Base-by-base conservation (phyloP, 2,113 vertebrate genomes). In the Sardina pilchardus region DNA sequence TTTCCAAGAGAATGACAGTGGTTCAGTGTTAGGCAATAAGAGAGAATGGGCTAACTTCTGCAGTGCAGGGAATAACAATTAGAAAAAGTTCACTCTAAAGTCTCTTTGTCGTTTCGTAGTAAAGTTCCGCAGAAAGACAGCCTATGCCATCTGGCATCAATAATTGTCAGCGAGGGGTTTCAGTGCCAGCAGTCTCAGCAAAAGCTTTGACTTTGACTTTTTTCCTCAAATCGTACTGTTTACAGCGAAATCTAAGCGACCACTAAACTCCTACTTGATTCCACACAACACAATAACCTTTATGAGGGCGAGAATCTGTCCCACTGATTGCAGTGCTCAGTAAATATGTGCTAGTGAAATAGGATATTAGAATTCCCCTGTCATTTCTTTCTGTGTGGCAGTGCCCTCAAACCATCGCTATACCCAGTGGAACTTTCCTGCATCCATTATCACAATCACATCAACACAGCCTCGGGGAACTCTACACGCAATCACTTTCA, bases 131-230 rank as follows among this genome's bases (percentile, higher is more conserved):
- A 12, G 30, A 78, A 34, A 36, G 12, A 78, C 26, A 78, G 9
- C 1, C 14, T 26, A 14, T 78, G 34, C 30, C 71, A 78, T 36
- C 71, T 36, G 34, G 71, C 21, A 78, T 16, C 34, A 45, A 63
- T 84, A 84, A 85, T 71, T 87, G 86, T 83, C 81, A 81, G 85
- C 82, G 44, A 82, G 84, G 67, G 81, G 26, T 67, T 59, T 50
- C 87, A 86, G 85, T 86, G 80, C 82, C 75, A 83, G 71, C 53
- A 84, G 82, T 85, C 63, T 85, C 82, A 80, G 84, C 67, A 87
- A 83, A 81, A 82, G 34, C 83, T 81, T 85, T 47, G 34, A 45
- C 26, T 36, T 34, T 83, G 45, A 19, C 19, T 56, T 19, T 24
- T 6, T 56, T 4, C 14, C 36, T 75, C 2, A 17, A 34, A 71